A percentile compares a stretch with the other conserved stretches of the same genome.
Conservation (phyloP, 2,888 invertebrate species). For the Sturmia bella region DNA sequence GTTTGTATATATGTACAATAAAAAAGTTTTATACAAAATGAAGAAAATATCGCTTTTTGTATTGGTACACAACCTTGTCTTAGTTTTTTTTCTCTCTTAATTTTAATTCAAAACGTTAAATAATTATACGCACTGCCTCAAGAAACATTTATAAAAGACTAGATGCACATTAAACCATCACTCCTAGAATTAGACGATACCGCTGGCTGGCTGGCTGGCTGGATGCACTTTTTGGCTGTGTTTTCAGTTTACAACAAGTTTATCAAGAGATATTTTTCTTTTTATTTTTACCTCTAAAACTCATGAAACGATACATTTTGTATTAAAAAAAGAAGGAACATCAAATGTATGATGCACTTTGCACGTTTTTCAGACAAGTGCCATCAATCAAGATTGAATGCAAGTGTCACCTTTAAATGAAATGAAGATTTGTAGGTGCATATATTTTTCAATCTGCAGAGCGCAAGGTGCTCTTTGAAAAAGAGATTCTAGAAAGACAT, state of each 20-base stretch:
- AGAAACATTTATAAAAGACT: slow-evolving; percentile 62
- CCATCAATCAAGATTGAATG: slow-evolving; percentile 72
- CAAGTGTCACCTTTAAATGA: slow-evolving; percentile 63
- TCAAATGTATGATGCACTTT: slow-evolving; percentile 70
- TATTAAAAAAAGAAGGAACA: background rate
- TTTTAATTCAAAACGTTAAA: slow-evolving; percentile 66
- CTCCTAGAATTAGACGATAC: slow-evolving; percentile 50
- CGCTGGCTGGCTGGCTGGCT: slow-evolving; percentile 51
- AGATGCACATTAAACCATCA: slow-evolving; percentile 59
- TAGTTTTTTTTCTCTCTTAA: slow-evolving; percentile 5
- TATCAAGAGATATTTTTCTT: slow-evolving; percentile 52
- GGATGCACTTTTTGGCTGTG: slow-evolving; percentile 39
- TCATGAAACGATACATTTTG: slow-evolving; percentile 1
- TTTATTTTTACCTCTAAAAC: slow-evolving; percentile 42
- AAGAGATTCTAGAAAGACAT: background rate
- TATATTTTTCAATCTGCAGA: slow-evolving; percentile 28
- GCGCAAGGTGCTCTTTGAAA: slow-evolving; percentile 34
- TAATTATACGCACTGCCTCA: slow-evolving; percentile 67
- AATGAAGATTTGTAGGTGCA: slow-evolving; percentile 43
- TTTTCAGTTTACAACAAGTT: slow-evolving; percentile 25
- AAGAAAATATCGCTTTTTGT: slow-evolving; percentile 20
- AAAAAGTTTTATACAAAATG: slow-evolving; percentile 24
- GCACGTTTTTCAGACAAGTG: slow-evolving; percentile 71
- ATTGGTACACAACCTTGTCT: slow-evolving; percentile 50
- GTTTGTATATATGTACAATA: no score